Conservation (phyloP, 2,797 vertebrate species). For the Chelon labrosus region DNA sequence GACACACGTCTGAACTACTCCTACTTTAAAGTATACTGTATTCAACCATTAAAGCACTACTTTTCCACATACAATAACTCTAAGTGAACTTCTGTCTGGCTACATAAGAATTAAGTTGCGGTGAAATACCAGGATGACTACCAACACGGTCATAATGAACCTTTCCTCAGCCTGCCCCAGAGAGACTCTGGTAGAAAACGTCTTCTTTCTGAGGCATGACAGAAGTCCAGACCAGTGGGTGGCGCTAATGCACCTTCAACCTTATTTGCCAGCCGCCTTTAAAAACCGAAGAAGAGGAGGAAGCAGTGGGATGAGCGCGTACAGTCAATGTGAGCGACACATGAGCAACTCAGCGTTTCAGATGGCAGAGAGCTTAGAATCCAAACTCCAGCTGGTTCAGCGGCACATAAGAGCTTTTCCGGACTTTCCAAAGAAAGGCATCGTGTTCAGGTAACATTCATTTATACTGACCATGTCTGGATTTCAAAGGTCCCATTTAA, state of each 20-base stretch:
- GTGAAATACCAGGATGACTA: too few relatives aligned
- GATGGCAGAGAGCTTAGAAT: conserved; percentile 56
- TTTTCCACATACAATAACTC: conserved; percentile 12
- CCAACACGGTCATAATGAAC: too few relatives aligned
- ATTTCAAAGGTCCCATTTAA: not conserved
- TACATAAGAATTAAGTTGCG: not conserved
- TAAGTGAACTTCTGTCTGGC: not conserved
- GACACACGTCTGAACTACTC: not conserved
- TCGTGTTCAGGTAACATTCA: conserved; percentile 76
- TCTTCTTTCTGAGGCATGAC: too few relatives aligned
- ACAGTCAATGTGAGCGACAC: not conserved
- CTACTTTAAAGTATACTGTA: not conserved
- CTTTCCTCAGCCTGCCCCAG: too few relatives aligned
- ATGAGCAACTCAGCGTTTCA: rapidly evolving
- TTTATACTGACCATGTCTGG: too few relatives aligned
- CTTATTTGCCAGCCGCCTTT: too few relatives aligned
- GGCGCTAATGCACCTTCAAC: too few relatives aligned
- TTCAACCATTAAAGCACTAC: conserved; percentile 18
- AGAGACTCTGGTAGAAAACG: too few relatives aligned
- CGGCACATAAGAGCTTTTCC: conserved; percentile 58
- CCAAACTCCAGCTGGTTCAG: conserved; percentile 68
- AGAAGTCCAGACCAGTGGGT: too few relatives aligned
- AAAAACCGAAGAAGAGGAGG: too few relatives aligned
- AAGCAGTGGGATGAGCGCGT: too few relatives aligned
- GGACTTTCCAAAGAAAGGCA: conserved; percentile 81